Evolutionary conservation across 2,797 vertebrate genomes (phyloP).

Genomic region (Atherinosoma microstoma): DNA sequence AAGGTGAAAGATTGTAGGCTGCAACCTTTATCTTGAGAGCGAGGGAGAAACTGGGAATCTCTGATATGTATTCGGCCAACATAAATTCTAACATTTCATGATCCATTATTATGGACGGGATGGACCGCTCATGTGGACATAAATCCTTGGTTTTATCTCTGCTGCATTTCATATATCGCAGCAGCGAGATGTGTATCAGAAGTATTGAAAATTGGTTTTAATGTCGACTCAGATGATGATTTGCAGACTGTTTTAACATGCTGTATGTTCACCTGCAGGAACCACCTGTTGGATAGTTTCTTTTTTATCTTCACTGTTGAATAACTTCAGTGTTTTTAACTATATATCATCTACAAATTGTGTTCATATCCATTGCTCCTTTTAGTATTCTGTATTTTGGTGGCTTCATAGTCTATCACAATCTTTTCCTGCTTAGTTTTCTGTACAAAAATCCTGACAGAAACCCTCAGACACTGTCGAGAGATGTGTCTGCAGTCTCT

Average conservation of each 20-base stretch:
- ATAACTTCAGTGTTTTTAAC: neutral
- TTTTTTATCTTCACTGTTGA: neutral
- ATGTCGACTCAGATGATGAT: conserved; percentile 23
- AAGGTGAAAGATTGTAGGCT: conserved; percentile 15
- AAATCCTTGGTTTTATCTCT: conserved; percentile 43
- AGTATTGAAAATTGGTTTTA: conserved; percentile 37
- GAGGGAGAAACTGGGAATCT: conserved; percentile 4
- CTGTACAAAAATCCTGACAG: conserved; percentile 7
- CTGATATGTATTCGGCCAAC: conserved; percentile 14
- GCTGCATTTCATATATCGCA: conserved; percentile 22
- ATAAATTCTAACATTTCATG: conserved; percentile 34
- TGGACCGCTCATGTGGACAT: conserved; percentile 24
- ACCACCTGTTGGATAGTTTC: neutral
- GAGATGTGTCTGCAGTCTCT: conserved; percentile 14
- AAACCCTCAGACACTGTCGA: conserved; percentile 15
- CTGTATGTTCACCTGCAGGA: conserved; percentile 3
- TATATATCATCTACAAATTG: neutral
- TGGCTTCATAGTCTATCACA: neutral
- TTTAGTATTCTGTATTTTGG: conserved; percentile 4
- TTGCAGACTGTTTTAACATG: conserved; percentile 23
- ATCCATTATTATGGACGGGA: conserved; percentile 18
- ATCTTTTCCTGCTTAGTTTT: conserved; percentile 10
- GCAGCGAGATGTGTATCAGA: conserved; percentile 41
- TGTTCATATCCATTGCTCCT: neutral
- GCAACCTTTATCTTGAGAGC: conserved; percentile 16